Evolutionary conservation across 2,113 vertebrate species (phyloP), one percentile per base, ranked within the genome.

Genomic region (Cyprinodon tularosa): DNA sequence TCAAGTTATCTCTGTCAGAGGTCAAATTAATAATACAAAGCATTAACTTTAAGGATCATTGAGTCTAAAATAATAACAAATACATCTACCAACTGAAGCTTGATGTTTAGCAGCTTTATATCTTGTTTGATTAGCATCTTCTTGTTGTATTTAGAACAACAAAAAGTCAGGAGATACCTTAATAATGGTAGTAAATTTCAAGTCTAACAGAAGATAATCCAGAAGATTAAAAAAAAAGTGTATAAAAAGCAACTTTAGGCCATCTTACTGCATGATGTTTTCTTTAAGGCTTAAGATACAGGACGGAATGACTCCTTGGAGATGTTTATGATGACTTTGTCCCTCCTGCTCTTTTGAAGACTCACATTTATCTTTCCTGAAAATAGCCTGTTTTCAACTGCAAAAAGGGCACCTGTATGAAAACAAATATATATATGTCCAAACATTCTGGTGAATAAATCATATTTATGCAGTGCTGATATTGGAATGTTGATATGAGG

Each of bases 241-340:
- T 29, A 87, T 77, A 81, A 69, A 77, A 45, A 38, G 62, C 84
- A 15, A 50, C 80, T 76, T 78, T 62, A 12, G 64, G 78, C 82
- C 40, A 20, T 86, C 88, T 84, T 73, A 84, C 68, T 80, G 45
- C 83, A 82, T 90, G 74, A 81, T 80, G 80, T 89, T 83, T 72
- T 84, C 85, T 89, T 66, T 47, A 7, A 74, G 85, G 63, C 86
- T 82, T 73, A 77, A 80, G 84, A 87, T 78, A 83, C 90, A 84
- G 74, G 48, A 86, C 67, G 72, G 64, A 62, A 87, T 44, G 82
- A 82, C 69, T 87, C 87, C 70, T 82, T 45, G 36, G 84, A 78
- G 91, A 84, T 74, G 42, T 84, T 80, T 84, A 69, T 83, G 78
- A 89, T 87, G 83, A 71, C 84, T 88, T 81, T 80, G 79, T 86